Base-by-base conservation (phyloP, 2,797 vertebrate species). In the Ptychobarbus kaznakovi region DNA sequence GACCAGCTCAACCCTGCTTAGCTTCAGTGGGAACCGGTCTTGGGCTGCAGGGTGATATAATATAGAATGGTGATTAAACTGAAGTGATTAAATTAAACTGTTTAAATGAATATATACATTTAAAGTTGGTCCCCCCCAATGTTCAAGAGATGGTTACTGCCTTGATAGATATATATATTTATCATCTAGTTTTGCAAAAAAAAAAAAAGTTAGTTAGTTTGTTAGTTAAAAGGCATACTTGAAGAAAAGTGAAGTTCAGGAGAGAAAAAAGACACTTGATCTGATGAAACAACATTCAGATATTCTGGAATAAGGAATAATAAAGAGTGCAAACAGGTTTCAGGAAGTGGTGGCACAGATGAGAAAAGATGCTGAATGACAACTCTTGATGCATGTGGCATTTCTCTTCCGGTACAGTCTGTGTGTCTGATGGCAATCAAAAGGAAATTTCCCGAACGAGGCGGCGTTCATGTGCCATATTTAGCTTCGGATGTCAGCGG, bases 331-430 rank as follows among this genome's bases (percentile, higher is more conserved):
- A 2, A 22, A 61, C 15, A 87, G 61, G 25, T 32, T 32, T 28
- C 72, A 73, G 73, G 81, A 82, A 65, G 79, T 58, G 28, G 10
- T 15, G 63, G 20, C 18, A 56, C 25, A 15, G 12, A 28, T 6
- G 5, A 13, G 58, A 28, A 28, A 6, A 28, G 25, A 63, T 1
- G 20, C 3, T 10, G 53, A 58, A 6, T 18, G 49, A 51, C 69
- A 79, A 75, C 12, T 56, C 40, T 69, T 63, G 25, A 51, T 25
- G 20, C 58, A 46, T 16, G 56, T 63, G 56, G 38, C 76, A 63
- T 63, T 79, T 79, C 76, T 79, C 58, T 44, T 63, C 38, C 25
- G n/a, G n/a, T 65, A 20, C 76, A 28, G 25, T 38, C 6, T 51
- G 74, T 73, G 51, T 20, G 51, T 53, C n/a, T 25, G 76, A n/a